phyloP scores from a whole-genome alignment of 2,113 vertebrate genomes.

The Dicaeum eximium region DNA sequence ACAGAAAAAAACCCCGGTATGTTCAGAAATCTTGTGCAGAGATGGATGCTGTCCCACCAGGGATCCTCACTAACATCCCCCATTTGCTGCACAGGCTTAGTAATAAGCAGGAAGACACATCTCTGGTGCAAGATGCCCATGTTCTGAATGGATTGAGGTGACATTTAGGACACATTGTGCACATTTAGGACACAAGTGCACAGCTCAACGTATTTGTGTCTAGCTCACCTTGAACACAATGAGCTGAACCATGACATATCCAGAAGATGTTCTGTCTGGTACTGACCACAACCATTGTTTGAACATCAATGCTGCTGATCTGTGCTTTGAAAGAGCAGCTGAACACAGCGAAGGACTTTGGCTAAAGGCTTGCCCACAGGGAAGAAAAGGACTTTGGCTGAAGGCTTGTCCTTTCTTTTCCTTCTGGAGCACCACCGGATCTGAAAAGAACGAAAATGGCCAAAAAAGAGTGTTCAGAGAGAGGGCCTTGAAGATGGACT shows the following conservation, averaged over 20 bases:
- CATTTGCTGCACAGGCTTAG: background rate
- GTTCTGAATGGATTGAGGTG: background rate
- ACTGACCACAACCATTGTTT: background rate
- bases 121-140: background rate
- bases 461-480: background rate
- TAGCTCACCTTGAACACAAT: background rate
- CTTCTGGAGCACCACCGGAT: background rate
- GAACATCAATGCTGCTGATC: rapidly evolving
- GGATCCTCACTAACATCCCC: background rate
- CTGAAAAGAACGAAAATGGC: background rate
- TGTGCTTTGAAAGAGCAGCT: background rate
- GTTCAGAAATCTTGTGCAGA: background rate
- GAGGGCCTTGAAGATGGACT: background rate
- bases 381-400: background rate
- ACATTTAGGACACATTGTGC: background rate
- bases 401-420: rapidly evolving
- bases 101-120: background rate
- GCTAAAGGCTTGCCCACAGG: background rate
- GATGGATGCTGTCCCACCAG: background rate
- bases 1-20: background rate
- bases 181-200: background rate
- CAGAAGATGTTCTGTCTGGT: background rate
- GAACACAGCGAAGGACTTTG: background rate
- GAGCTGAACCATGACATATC: background rate
- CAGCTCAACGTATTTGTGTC: background rate